Base-by-base conservation (phyloP, 2,797 vertebrate genomes). In the Trichosurus vulpecula region DNA sequence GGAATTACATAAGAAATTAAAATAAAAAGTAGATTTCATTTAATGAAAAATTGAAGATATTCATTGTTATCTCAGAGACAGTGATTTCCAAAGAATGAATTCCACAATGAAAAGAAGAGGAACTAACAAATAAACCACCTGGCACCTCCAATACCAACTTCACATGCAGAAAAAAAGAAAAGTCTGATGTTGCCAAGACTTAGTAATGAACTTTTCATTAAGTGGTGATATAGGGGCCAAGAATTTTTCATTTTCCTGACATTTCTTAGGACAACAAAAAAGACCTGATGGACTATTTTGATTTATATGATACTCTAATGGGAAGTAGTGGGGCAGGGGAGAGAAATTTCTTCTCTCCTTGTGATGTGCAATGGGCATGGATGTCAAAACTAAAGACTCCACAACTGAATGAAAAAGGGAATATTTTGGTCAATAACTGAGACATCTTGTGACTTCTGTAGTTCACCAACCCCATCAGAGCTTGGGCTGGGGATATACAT, bases 1-100 rank as follows among this genome's bases (percentile, higher is more conserved):
- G 27, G 25, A 57, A 95, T 93, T 94, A 74, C 55, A 56, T 41
- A 93, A 92, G 94, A 97, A 95, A 66, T 41, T 95, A 96, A 94
- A 57, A 6, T 19, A 19, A 95, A 97, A 96, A 54, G 92, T 58
- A 93, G 94, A 58, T 22, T 54, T 96, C 19, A 16, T 14, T 97
- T 94, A 93, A 94, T 35, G 93, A 96, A 57, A 41, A 66, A 22
- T 1, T 2, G 93, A 96, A 97, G 81, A 93, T 94, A 31, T 16
- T 93, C 56, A 81, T 35, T 91, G 4, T 91, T 92, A 29, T 89
- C 92, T 53, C 90, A 55, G 91, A 95, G 94, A 52, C 2, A 35
- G 55, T 13, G 54, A 81, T 31, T 51, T 25, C 91, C 27, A 93
- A 90, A 96, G 92, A 93, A 31, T 93, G 66, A 95, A 94, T 92